phyloP scores from a whole-genome alignment of 35 echinoderm and acorn worm species.

The Amphiura filiformis region DNA sequence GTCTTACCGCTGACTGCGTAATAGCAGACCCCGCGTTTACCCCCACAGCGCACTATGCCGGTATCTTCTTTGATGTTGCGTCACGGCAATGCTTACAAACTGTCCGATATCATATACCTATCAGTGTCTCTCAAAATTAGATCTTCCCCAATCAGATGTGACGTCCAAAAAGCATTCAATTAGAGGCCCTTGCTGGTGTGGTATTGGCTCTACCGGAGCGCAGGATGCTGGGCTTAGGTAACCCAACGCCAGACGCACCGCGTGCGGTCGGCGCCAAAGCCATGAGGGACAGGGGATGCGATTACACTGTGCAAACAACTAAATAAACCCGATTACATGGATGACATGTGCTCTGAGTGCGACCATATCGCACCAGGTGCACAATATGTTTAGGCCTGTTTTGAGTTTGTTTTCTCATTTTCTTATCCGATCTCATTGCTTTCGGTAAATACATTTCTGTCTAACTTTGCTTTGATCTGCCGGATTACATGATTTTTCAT shows the following conservation, averaged over 20 bases:
- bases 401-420: too few relatives aligned
- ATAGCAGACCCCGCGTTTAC: neutral
- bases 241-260: constrained; percentile 74
- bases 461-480: too few relatives aligned
- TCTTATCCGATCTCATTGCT: too few relatives aligned
- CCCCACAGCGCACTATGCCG: neutral
- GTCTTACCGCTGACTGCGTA: neutral
- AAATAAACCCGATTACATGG: constrained; percentile 52
- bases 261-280: constrained; percentile 80
- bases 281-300: constrained; percentile 49
- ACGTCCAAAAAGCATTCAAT: constrained; percentile 73
- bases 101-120: constrained; percentile 40
- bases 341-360: neutral
- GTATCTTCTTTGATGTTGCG: neutral
- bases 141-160: constrained; percentile 74
- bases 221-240: constrained; percentile 32
- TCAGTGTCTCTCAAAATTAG: constrained; percentile 82
- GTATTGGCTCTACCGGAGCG: constrained; percentile 16
- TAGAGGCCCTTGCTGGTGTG: constrained; percentile 47
- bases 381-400: neutral
- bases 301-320: constrained; percentile 88
- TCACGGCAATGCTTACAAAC: neutral
- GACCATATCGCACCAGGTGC: neutral
- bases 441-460: too few relatives aligned
- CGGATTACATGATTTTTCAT: too few relatives aligned